phyloP scores from a whole-genome alignment of 2,888 invertebrate species.

The Dorcus parallelipipedus region DNA sequence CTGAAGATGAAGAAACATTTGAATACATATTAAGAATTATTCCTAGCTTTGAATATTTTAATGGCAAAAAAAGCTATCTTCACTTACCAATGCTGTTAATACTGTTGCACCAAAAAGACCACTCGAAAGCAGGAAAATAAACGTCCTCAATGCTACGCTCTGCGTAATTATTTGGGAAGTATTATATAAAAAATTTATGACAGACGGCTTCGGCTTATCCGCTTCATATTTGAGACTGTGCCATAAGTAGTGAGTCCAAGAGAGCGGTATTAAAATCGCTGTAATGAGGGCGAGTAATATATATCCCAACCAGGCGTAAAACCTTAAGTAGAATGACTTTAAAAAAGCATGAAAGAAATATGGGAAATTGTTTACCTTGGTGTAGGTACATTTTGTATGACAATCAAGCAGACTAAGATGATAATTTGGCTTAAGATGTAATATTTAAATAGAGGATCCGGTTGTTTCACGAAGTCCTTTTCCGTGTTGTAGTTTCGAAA shows the following conservation, averaged over 20 bases:
- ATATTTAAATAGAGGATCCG: constrained; percentile 84
- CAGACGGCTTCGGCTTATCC: constrained; percentile 56
- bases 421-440: constrained; percentile 63
- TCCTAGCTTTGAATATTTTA: constrained; percentile 6
- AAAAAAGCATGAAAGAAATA: constrained; percentile 9
- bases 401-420: constrained; percentile 57
- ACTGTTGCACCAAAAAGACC: constrained; percentile 62
- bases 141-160: constrained; percentile 60
- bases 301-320: constrained; percentile 48
- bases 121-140: constrained; percentile 67
- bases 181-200: constrained; percentile 58
- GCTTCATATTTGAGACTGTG: constrained; percentile 48
- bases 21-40: not conserved
- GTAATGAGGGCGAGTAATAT: constrained; percentile 49
- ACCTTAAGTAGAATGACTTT: constrained; percentile 8
- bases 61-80: not conserved
- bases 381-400: constrained; percentile 61
- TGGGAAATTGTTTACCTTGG: constrained; percentile 45
- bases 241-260: constrained; percentile 77
- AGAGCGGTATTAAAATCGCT: constrained; percentile 62
- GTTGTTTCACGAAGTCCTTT: constrained; percentile 66
- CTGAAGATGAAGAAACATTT: constrained; percentile 12
- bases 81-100: constrained; percentile 60
- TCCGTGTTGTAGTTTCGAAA: constrained; percentile 67
- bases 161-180: constrained; percentile 61